These are phyloP conservation scores for Schizopygopsis pylzovi DNA, from an alignment of 2,797 vertebrate genomes.

Conservation along the genomic window DNA sequence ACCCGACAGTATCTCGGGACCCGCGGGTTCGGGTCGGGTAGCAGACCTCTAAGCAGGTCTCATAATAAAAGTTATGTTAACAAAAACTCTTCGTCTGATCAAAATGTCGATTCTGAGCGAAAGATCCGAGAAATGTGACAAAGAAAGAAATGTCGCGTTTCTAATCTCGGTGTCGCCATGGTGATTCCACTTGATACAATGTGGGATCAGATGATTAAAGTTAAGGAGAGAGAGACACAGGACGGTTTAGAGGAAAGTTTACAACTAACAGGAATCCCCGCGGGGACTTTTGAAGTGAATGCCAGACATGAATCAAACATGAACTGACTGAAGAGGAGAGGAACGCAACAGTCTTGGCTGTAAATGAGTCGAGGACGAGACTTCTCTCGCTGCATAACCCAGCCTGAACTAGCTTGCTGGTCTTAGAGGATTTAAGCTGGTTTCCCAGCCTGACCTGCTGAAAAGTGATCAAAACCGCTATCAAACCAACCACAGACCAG, in stretches of 20 bases:
- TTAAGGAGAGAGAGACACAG: slow-evolving; percentile 22
- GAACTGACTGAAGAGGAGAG: not conserved
- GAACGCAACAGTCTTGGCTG: not conserved
- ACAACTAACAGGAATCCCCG: slow-evolving; percentile 34
- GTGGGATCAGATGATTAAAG: slow-evolving; percentile 37
- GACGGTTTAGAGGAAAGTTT: slow-evolving; percentile 1
- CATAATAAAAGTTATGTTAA: slow-evolving; percentile 12
- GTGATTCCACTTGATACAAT: not conserved
- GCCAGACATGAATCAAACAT: not conserved
- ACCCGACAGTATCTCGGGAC: too few relatives aligned
- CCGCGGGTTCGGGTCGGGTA: too few relatives aligned
- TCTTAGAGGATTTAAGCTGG: not conserved
- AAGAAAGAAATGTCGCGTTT: not conserved
- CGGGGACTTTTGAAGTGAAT: slow-evolving; percentile 25
- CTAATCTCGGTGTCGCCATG: not conserved
- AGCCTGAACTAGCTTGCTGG: not conserved
- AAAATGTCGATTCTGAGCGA: not conserved
- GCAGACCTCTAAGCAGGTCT: too few relatives aligned
- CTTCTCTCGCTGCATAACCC: not conserved
- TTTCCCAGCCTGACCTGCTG: not conserved
- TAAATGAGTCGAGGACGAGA: not conserved
- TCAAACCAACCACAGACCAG: not conserved
- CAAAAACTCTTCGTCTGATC: not conserved
- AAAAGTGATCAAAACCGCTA: not conserved
- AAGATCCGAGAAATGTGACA: not conserved